Base-by-base conservation (phyloP, 2,113 vertebrate species). In the Heterotis niloticus region DNA sequence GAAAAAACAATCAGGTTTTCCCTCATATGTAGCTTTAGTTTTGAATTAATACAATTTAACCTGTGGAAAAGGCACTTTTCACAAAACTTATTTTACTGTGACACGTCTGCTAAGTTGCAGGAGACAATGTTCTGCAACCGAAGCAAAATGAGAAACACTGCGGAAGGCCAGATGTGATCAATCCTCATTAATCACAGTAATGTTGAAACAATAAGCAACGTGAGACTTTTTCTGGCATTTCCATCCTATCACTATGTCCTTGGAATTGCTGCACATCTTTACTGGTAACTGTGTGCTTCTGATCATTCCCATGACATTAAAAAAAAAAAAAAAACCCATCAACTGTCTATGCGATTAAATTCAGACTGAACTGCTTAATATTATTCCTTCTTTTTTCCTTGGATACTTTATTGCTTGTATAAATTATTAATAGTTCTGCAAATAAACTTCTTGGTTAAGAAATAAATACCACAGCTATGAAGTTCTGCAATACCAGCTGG, bases 231-330 rank as follows among this genome's bases (percentile, higher is more conserved):
- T 26, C 56, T 65, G 62, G 62, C 62, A 44, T 34, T 23, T 24
- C 10, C 34, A 10, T 18, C 77, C 56, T n/a, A 70, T 28, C 20
- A 20, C 67, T 17, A 26, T 29, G 28, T 51, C 17, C 23, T 52
- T n/a, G 24, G 34, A 52, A 62, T 28, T 65, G 26, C n/a, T 57
- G 52, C 17, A 18, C 64, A 64, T 67, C 16, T 67, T 75, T 75
- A 75, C 52, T 56, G 62, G 60, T 80, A 74, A 66, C 60, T 72
- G 60, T 17, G 64, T 62, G 64, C 26, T 64, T 24, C 60, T 74
- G 59, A 79, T 26, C 64, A 34, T n/a, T 79, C 69, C 78, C 44
- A 74, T 74, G 70, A 57, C n/a, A n/a, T 44, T 80, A 80, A 65
- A 80, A 56, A 16, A 74, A 80, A 34, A 75, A 44, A 59, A 73